Percentiles rank a stretch among this genome's conserved stretches.
phyloP scores from a whole-genome alignment of 2,113 vertebrate genomes.

The Brachyistius frenatus region DNA sequence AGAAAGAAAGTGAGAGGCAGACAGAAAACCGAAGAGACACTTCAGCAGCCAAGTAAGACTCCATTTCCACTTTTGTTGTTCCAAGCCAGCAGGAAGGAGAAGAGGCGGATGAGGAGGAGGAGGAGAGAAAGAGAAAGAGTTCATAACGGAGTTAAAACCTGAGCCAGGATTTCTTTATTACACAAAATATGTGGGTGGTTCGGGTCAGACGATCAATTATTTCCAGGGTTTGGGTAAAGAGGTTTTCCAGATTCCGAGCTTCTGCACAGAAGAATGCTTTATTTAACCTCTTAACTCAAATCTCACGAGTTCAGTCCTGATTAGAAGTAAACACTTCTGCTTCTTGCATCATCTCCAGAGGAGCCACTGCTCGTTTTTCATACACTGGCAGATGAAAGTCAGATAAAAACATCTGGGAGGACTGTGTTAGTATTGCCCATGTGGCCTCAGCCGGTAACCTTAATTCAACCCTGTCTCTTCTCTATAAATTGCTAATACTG shows the following conservation, averaged over 20 bases:
- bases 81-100: constrained; percentile 62
- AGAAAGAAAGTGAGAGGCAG: constrained; percentile 15
- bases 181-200: constrained; percentile 65
- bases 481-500: too few relatives aligned
- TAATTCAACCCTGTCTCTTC: not conserved
- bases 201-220: constrained; percentile 40
- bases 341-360: constrained; percentile 24
- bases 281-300: constrained; percentile 32
- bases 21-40: constrained; percentile 21
- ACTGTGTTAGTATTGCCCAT: not conserved
- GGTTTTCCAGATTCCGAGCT: constrained; percentile 60
- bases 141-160: constrained; percentile 48
- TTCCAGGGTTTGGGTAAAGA: constrained; percentile 39
- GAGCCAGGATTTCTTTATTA: constrained; percentile 55
- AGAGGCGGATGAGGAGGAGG: constrained; percentile 46
- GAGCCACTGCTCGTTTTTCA: not conserved
- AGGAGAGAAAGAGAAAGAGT: constrained; percentile 13
- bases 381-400: not conserved
- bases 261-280: constrained; percentile 33
- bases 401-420: constrained; percentile 6
- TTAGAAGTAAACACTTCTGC: constrained; percentile 18
- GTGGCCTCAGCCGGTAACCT: not conserved
- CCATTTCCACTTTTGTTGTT: constrained; percentile 58
- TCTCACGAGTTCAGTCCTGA: not conserved
- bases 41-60: constrained; percentile 52